phyloP scores from a whole-genome alignment of 2,113 vertebrate species.

The Nerophis lumbriciformis region DNA sequence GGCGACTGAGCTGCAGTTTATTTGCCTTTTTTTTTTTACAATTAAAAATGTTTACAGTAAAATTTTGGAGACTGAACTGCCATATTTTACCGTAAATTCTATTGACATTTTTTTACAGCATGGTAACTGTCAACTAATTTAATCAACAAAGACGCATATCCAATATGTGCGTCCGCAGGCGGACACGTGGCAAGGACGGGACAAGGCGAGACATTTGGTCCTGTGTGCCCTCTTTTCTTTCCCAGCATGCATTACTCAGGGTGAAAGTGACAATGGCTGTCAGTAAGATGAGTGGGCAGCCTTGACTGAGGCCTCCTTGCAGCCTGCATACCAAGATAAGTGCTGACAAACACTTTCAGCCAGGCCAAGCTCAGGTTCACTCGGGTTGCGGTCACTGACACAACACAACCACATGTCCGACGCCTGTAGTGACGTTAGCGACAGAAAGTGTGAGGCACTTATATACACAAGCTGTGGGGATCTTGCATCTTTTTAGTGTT shows the following conservation, averaged over 20 bases:
- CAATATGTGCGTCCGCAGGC: background rate
- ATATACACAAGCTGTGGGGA: conserved; percentile 18
- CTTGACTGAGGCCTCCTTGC: conserved; percentile 48
- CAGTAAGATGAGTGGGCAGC: conserved; percentile 56
- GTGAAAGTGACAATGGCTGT: conserved; percentile 53
- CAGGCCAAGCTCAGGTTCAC: conserved; percentile 31
- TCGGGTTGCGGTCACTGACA: conserved; percentile 31
- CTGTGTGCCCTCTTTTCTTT: conserved; percentile 29
- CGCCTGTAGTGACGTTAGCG: conserved; percentile 13
- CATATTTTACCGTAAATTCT: no score
- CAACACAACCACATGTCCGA: conserved; percentile 25
- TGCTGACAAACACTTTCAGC: conserved; percentile 55
- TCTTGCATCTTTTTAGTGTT: conserved; percentile 27
- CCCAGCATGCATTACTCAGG: conserved; percentile 50
- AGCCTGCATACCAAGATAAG: conserved; percentile 57
- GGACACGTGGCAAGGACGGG: conserved; percentile 31
- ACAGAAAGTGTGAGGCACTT: background rate
- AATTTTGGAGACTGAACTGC: no score
- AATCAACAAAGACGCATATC: no score
- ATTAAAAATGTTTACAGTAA: no score
- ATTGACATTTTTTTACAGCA: no score
- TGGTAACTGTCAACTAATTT: no score
- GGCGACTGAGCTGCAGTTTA: no score
- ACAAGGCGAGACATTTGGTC: conserved; percentile 41
- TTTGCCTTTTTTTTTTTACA: no score